These are phyloP conservation scores for Diplolepis rosae DNA, from an alignment of 2,888 invertebrate genomes.

Conservation along the genomic window DNA sequence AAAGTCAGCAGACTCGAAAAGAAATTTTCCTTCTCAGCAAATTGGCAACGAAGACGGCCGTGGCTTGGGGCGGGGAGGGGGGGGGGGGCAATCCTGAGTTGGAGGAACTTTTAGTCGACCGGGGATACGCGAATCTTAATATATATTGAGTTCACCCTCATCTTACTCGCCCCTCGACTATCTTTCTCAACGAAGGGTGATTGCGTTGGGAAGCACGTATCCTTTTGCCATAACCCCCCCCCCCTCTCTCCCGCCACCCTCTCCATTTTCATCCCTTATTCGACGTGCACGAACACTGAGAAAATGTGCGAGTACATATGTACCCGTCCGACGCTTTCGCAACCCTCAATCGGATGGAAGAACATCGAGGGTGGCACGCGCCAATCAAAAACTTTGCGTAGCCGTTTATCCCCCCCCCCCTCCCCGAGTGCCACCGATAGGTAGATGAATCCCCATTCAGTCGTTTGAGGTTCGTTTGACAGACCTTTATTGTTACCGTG, in stretches of 20 bases:
- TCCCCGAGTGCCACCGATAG: no score
- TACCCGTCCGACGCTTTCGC: conserved; percentile 1
- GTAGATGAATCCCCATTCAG: background rate
- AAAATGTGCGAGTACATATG: conserved; percentile 21
- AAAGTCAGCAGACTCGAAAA: background rate
- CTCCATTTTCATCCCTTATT: background rate
- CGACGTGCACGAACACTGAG: no score
- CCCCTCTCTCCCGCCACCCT: background rate
- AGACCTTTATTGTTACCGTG: conserved; percentile 5
- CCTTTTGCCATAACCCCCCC: background rate
- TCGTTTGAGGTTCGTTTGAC: conserved; percentile 16
- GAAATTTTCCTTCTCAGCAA: conserved; percentile 25
- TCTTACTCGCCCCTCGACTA: conserved; percentile 16
- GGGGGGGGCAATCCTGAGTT: background rate
- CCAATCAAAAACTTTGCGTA: conserved; percentile 19
- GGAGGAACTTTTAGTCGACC: background rate
- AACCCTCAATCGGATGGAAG: conserved; percentile 5
- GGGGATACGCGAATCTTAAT: conserved; percentile 11
- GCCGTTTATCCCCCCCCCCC: conserved; percentile 1
- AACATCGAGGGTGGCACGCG: conserved; percentile 22
- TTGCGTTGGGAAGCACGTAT: conserved; percentile 20
- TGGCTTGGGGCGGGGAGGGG: background rate
- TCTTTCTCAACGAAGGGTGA: conserved; percentile 14
- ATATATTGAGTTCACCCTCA: conserved; percentile 27
- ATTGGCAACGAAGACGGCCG: conserved; percentile 9